A percentile compares a stretch with the other conserved stretches of the same genome.
phyloP scores from a whole-genome alignment of 2,888 invertebrate species.

The Callinectes sapidus region DNA sequence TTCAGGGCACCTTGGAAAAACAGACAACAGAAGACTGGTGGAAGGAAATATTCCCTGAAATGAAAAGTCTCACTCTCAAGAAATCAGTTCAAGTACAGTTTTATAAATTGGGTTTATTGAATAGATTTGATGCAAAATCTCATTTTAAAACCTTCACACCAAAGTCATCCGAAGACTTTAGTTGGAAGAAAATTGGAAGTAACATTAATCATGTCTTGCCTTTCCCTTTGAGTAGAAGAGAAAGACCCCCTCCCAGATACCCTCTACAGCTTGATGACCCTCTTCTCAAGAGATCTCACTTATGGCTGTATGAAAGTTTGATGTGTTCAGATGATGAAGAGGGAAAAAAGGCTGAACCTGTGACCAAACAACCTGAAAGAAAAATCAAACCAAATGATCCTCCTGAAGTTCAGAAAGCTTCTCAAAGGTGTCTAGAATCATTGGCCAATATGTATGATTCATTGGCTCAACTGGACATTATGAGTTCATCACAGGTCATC shows the following conservation, averaged over 20 bases:
- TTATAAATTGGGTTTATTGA: constrained; percentile 33
- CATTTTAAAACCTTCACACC: neutral
- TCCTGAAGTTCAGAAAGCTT: constrained; percentile 38
- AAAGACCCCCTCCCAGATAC: constrained; percentile 37
- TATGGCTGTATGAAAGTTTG: constrained; percentile 66
- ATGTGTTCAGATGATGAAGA: constrained; percentile 59
- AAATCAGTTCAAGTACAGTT: neutral
- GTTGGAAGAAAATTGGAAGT: constrained; percentile 45
- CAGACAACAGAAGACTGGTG: constrained; percentile 30
- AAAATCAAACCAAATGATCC: constrained; percentile 28
- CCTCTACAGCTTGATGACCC: constrained; percentile 64
- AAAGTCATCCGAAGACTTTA: neutral
- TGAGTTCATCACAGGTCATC: constrained; percentile 32
- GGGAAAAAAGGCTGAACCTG: constrained; percentile 13
- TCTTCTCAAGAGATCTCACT: constrained; percentile 37
- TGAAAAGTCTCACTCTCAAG: neutral
- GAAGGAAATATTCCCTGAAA: constrained; percentile 47
- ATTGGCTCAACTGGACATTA: constrained; percentile 53
- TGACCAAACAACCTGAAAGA: constrained; percentile 3
- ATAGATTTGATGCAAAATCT: neutral
- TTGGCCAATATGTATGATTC: constrained; percentile 51
- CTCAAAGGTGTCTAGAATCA: constrained; percentile 45
- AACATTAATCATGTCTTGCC: constrained; percentile 60
- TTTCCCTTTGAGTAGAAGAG: constrained; percentile 41
- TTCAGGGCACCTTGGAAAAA: neutral